phyloP scores from a whole-genome alignment of 2,888 invertebrate species.

The Choristoneura rosaceana region DNA sequence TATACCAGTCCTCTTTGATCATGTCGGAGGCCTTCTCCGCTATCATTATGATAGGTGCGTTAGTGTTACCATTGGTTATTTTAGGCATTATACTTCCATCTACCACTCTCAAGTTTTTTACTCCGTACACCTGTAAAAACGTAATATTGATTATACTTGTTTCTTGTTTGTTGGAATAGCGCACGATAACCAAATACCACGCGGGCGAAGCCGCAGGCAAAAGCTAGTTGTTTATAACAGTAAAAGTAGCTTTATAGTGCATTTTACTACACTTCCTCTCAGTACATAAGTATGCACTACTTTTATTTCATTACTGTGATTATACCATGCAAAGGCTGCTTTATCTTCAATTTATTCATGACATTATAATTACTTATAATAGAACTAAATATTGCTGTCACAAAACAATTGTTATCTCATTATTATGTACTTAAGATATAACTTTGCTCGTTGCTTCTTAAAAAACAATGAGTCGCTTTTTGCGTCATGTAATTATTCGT shows the following conservation, averaged over 20 bases:
- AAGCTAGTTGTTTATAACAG: neutral
- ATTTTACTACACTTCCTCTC: too few relatives aligned
- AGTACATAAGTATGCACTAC: neutral
- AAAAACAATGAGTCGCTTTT: too few relatives aligned
- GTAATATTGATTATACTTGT: neutral
- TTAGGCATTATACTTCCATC: constrained; percentile 94
- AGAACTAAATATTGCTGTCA: neutral
- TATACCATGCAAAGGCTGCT: neutral
- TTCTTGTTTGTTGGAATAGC: too few relatives aligned
- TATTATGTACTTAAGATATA: too few relatives aligned
- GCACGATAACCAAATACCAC: too few relatives aligned
- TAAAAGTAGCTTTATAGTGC: neutral
- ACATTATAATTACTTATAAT: neutral
- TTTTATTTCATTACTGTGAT: neutral
- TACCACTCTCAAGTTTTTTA: constrained; percentile 89
- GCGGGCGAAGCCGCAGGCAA: too few relatives aligned
- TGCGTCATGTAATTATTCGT: too few relatives aligned
- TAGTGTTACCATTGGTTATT: constrained; percentile 92
- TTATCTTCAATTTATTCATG: neutral
- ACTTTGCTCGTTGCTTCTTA: too few relatives aligned
- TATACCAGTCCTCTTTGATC: constrained; percentile 90
- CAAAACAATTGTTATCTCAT: neutral
- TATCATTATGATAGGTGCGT: constrained; percentile 93
- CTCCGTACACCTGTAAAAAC: constrained; percentile 86
- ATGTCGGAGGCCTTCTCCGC: constrained; percentile 93